A percentile compares a stretch with the other conserved stretches of the same genome.
Conservation (phyloP, 2,888 invertebrate genomes). For the Athetis lepigone region DNA sequence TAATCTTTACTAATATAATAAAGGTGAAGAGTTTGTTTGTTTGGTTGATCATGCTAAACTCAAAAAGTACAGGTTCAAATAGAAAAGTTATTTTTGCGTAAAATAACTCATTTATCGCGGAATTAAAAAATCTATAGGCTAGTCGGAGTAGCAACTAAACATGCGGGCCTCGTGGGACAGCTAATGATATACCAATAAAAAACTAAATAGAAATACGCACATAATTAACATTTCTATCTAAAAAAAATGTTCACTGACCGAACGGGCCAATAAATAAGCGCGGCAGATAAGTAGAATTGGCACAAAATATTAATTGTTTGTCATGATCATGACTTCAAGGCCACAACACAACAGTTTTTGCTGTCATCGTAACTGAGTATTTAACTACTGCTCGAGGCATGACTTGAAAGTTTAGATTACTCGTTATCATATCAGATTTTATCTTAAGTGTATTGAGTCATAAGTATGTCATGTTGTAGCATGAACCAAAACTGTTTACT, state of each 20-base stretch:
- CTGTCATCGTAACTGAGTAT: conserved; percentile 18
- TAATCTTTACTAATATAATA: too few relatives aligned
- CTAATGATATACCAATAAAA: too few relatives aligned
- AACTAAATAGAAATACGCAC: too few relatives aligned
- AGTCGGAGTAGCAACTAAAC: too few relatives aligned
- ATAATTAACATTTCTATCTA: too few relatives aligned
- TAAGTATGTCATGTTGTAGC: not conserved
- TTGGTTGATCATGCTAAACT: too few relatives aligned
- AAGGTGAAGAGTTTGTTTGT: too few relatives aligned
- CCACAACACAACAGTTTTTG: conserved; percentile 25
- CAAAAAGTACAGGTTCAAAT: too few relatives aligned
- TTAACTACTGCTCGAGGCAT: conserved; percentile 5
- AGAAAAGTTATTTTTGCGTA: too few relatives aligned
- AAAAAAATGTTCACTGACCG: not conserved
- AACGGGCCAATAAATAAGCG: conserved; percentile 3
- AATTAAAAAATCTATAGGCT: too few relatives aligned
- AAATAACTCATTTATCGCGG: too few relatives aligned
- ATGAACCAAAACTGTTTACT: conserved; percentile 1
- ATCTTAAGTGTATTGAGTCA: conserved; percentile 11
- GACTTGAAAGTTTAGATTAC: conserved; percentile 26
- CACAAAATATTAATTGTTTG: conserved; percentile 31
- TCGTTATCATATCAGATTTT: conserved; percentile 12
- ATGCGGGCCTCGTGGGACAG: too few relatives aligned
- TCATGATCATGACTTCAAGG: conserved; percentile 27
- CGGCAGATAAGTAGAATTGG: conserved; percentile 12